These are phyloP conservation scores for Hirudo medicinalis DNA, from an alignment of 1,140 invertebrate species.

Conservation along the genomic window DNA sequence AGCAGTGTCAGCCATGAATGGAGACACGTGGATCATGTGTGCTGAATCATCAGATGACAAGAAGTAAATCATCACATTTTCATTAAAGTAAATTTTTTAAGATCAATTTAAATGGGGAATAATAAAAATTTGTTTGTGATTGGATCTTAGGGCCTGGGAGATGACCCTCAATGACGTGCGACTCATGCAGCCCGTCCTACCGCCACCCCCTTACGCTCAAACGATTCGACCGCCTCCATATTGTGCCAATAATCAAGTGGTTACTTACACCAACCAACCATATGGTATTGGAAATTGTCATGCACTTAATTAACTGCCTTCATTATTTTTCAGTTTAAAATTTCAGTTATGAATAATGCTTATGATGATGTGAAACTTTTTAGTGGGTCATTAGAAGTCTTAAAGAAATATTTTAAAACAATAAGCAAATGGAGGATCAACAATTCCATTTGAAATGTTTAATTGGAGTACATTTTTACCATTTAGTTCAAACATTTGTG, in stretches of 20 bases:
- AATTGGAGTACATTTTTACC: not conserved
- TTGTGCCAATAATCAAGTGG: not conserved
- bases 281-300: too few species aligned
- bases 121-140: not conserved
- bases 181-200: not conserved
- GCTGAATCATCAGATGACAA: slow-evolving; percentile 36
- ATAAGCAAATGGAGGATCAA: too few species aligned
- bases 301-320: too few species aligned
- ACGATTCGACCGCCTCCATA: not conserved
- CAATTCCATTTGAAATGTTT: too few species aligned
- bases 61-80: slow-evolving; percentile 25
- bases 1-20: slow-evolving; percentile 26
- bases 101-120: not conserved
- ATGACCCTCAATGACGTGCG: not conserved
- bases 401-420: too few species aligned
- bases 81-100: not conserved
- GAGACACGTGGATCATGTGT: slow-evolving; percentile 30
- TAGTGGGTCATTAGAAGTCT: too few species aligned
- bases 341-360: too few species aligned
- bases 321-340: too few species aligned
- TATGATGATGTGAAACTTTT: too few species aligned
- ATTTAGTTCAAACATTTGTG: too few species aligned
- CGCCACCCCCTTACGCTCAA: not conserved
- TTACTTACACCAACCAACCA: too few species aligned
- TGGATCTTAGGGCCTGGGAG: not conserved